Conservation (phyloP, 2,888 invertebrate species). For the Bellardia pandia region DNA sequence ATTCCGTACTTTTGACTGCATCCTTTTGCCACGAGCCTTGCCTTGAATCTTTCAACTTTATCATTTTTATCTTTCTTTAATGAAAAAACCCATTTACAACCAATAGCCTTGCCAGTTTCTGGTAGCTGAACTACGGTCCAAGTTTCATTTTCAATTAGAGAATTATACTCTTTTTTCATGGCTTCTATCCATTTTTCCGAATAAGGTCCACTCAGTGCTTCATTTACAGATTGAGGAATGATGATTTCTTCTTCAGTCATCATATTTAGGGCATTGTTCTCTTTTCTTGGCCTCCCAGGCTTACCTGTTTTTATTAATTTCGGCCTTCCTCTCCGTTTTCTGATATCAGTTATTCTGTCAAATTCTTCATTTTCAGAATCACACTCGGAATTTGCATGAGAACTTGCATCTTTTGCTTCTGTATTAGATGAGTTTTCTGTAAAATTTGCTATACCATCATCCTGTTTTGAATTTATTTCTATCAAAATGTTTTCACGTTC, state of each 20-base stretch:
- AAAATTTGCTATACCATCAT: too few relatives aligned
- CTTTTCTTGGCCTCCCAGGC: too few relatives aligned
- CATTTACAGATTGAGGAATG: too few relatives aligned
- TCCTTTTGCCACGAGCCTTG: conserved; percentile 13
- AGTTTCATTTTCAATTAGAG: conserved; percentile 15
- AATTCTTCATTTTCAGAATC: conserved; percentile 2
- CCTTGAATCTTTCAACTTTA: not conserved
- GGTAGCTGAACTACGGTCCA: not conserved
- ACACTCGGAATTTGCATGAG: not conserved
- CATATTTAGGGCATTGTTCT: too few relatives aligned
- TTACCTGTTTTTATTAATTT: too few relatives aligned
- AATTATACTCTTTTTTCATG: not conserved
- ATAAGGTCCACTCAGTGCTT: too few relatives aligned
- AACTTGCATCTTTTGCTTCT: not conserved
- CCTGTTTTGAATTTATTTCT: too few relatives aligned
- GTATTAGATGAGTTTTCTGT: too few relatives aligned
- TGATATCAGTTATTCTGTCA: not conserved
- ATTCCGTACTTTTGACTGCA: not conserved
- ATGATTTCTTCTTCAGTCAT: too few relatives aligned
- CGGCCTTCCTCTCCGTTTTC: not conserved
- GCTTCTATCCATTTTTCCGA: conserved; percentile 8
- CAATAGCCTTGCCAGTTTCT: not conserved
- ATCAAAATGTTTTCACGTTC: not conserved
- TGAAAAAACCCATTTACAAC: not conserved
- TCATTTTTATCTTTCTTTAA: not conserved